These are phyloP conservation scores for Colius striatus DNA, from an alignment of 2,113 vertebrate species.

Conservation along the genomic window DNA sequence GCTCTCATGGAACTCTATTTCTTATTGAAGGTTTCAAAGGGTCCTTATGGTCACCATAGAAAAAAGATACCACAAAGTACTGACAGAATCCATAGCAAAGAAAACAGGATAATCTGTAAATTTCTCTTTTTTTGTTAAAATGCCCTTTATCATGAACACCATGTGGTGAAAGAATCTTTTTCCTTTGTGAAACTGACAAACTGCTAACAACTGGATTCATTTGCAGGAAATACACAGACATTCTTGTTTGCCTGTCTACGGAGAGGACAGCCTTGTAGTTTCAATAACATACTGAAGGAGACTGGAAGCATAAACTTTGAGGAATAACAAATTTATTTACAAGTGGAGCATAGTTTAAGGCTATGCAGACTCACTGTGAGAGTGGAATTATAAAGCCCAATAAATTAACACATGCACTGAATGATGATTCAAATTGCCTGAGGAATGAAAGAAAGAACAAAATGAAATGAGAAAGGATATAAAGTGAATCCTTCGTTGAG, in stretches of 20 bases:
- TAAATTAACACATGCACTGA: not conserved
- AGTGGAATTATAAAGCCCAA: not conserved
- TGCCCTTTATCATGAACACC: not conserved
- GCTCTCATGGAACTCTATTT: not conserved
- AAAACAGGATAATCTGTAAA: not conserved
- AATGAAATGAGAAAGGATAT: not conserved
- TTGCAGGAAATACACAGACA: not conserved
- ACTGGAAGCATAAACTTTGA: not conserved
- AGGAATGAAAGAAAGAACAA: not conserved
- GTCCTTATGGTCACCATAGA: not conserved
- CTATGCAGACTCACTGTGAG: not conserved
- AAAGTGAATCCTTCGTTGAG: not conserved
- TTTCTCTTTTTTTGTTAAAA: not conserved
- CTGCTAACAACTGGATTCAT: not conserved
- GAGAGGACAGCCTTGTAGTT: fast-evolving
- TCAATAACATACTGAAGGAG: not conserved
- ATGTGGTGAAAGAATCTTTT: not conserved
- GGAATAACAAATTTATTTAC: not conserved
- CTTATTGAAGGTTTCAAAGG: not conserved
- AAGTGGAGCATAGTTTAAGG: not conserved
- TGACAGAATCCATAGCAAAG: not conserved
- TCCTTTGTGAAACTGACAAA: not conserved
- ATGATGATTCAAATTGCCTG: not conserved
- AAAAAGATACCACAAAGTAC: not conserved
- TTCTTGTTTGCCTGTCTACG: not conserved